Conservation (phyloP, 2,888 invertebrate genomes). For the Chloroclystis v-ata region DNA sequence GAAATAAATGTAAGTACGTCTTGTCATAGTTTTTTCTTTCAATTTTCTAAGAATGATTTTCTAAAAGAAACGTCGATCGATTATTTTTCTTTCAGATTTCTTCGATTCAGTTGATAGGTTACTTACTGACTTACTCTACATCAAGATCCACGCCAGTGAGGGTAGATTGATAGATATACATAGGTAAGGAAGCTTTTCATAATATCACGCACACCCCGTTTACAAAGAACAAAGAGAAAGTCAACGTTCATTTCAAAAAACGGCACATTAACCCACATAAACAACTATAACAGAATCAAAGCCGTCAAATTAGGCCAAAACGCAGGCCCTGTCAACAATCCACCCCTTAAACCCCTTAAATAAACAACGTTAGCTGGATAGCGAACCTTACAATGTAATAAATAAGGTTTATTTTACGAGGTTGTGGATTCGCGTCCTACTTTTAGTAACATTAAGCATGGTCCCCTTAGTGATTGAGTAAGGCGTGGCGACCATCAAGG, state of each 20-base stretch:
- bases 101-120: too few species aligned
- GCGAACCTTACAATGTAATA: constrained; percentile 31
- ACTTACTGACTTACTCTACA: too few species aligned
- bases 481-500: constrained; percentile 59
- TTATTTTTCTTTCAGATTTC: too few species aligned
- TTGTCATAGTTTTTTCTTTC: too few species aligned
- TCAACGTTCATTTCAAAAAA: constrained; percentile 10
- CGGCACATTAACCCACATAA: constrained; percentile 20
- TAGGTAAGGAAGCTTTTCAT: too few species aligned
- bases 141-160: too few species aligned
- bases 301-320: constrained; percentile 45
- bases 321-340: constrained; percentile 46
- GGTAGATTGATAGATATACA: too few species aligned
- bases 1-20: too few species aligned
- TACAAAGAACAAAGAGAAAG: constrained; percentile 1
- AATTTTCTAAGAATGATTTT: too few species aligned
- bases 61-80: too few species aligned
- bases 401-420: constrained; percentile 39
- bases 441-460: constrained; percentile 63
- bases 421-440: constrained; percentile 54
- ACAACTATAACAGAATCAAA: constrained; percentile 39
- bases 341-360: constrained; percentile 44
- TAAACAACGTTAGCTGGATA: constrained; percentile 30
- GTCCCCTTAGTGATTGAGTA: constrained; percentile 59
- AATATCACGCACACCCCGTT: neutral